These are phyloP conservation scores for Pseudomyrmex cubaensis DNA, from an alignment of 1,140 invertebrate genomes.

Conservation along the genomic window DNA sequence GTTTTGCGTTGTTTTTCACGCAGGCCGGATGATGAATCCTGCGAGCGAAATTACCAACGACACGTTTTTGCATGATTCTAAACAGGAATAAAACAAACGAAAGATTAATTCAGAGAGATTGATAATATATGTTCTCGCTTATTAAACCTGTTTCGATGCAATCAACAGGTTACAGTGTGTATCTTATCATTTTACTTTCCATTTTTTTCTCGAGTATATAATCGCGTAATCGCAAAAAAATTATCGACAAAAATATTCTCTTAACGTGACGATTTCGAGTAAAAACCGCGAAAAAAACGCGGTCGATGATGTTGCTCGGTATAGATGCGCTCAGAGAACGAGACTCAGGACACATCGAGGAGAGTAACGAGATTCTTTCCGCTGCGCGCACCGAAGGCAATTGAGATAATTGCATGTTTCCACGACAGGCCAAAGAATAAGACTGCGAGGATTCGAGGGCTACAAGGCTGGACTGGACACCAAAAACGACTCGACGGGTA, in stretches of 20 bases:
- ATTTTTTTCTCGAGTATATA: not conserved
- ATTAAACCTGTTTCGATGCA: not conserved
- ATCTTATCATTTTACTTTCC: not conserved
- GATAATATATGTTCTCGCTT: not conserved
- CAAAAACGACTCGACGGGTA: conserved; percentile 94
- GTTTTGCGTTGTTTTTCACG: conserved; percentile 18
- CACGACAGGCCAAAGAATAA: conserved; percentile 89
- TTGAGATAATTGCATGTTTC: conserved; percentile 50
- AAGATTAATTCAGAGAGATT: not conserved
- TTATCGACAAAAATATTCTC: not conserved
- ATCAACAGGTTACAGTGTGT: too few relatives aligned
- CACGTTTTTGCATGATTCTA: not conserved
- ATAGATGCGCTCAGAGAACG: not conserved
- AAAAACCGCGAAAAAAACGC: not conserved
- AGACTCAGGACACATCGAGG: not conserved
- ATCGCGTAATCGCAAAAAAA: not conserved
- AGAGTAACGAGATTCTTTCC: conserved; percentile 1
- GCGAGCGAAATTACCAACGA: conserved; percentile 1
- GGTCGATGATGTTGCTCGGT: not conserved
- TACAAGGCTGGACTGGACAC: conserved; percentile 97
- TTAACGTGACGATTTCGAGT: not conserved
- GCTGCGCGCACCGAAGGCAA: not conserved
- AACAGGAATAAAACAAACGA: not conserved
- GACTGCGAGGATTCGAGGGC: conserved; percentile 95
- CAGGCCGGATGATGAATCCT: conserved; percentile 12